Evolutionary conservation across 2,113 vertebrate genomes (phyloP).

Genomic region (Salvelinus sp.): DNA sequence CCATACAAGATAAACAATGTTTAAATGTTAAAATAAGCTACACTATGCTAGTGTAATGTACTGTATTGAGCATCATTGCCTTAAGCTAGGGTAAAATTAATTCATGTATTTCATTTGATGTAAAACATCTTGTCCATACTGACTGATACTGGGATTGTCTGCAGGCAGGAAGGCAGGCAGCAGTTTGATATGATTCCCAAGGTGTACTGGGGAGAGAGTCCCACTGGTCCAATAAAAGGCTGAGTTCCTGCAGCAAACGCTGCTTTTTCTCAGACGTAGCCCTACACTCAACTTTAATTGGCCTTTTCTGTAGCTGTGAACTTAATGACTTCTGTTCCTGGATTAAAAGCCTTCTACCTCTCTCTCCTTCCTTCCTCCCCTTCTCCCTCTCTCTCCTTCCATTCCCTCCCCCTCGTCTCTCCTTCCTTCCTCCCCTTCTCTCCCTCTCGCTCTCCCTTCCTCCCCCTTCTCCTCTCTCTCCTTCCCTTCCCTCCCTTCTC

Average conservation of each 20-base stretch:
- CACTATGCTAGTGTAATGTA: background rate
- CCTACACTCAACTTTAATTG: slow-evolving; percentile 69
- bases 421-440: too few relatives aligned
- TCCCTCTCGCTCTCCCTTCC: too few relatives aligned
- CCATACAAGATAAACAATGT: too few relatives aligned
- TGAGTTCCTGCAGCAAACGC: slow-evolving; percentile 61
- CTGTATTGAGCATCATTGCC: slow-evolving; percentile 7
- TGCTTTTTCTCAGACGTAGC: slow-evolving; percentile 55
- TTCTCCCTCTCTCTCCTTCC: too few relatives aligned
- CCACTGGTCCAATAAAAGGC: slow-evolving; percentile 65
- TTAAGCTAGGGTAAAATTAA: slow-evolving; percentile 36
- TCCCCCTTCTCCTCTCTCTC: background rate
- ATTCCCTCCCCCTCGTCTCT: too few relatives aligned
- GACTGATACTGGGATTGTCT: slow-evolving; percentile 20
- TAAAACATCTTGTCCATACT: slow-evolving; percentile 42
- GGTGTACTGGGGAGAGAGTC: slow-evolving; percentile 43
- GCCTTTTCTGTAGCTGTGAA: slow-evolving; percentile 66
- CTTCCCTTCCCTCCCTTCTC: background rate
- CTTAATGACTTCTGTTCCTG: slow-evolving; percentile 75
- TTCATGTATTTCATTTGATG: slow-evolving; percentile 34
- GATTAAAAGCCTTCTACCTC: slow-evolving; percentile 60
- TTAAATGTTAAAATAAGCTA: too few relatives aligned
- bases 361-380: too few relatives aligned
- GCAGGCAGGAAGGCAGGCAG: slow-evolving; percentile 43
- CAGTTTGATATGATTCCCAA: slow-evolving; percentile 49